Evolutionary conservation across 2,113 vertebrate species (phyloP), one percentile per base, ranked within the genome.

Genomic region (Hirundichthys speculiger): DNA sequence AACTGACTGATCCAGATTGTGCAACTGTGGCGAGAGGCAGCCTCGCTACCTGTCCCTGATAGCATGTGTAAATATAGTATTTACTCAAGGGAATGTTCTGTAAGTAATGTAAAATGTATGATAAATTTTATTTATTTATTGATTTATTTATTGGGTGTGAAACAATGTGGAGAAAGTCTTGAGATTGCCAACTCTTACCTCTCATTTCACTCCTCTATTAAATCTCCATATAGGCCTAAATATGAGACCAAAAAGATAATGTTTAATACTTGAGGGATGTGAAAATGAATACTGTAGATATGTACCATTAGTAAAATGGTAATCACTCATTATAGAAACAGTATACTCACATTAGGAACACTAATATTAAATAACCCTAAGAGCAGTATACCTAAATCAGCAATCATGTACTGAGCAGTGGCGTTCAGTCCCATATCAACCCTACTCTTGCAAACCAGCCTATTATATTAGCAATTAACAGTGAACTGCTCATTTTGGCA

Each of bases 81-180:
- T 84, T 86, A 91, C 86, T 87, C 85, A 80, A 91, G 83, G 89
- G 91, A 92, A 92, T 92, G 91, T 92, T 92, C 77, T 92, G 91
- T 92, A 92, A 84, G 80, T 91, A 92, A 78, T 91, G 88, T 92
- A 92, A 92, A 90, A 87, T 89, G 89, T 88, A 89, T 80, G 73
- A 90, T 91, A 93, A 85, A 90, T 79, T 86, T 76, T 89, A 90
- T 91, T 89, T 92, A 93, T 89, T 80, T 89, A 91, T 89, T 81
- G 89, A 91, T 93, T 91, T 88, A 74, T 85, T 82, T 64, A 63
- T 73, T 86, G 79, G 86, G 88, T 67, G 70, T 80, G 65, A 13
- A 52, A 30, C n/a, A 16, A 22, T 19, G 19, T 56, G 53, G 22
- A 49, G 19, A 39, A 40, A 82, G 64, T 68, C 59, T 66, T 67